Conservation (phyloP, 2,797 vertebrate genomes). For the Alexandromys oeconomus region DNA sequence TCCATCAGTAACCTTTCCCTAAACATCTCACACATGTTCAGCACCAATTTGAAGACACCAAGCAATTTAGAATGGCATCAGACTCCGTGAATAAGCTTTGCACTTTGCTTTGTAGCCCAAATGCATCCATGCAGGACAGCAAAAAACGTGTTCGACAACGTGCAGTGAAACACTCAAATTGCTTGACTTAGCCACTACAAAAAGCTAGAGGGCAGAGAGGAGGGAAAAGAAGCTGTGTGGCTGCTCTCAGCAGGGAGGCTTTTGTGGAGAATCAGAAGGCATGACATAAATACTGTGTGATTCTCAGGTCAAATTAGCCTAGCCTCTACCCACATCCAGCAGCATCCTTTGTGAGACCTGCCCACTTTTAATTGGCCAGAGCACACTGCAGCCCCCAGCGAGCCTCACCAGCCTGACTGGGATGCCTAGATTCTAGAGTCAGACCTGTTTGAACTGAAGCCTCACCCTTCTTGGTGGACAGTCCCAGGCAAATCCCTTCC, state of each 20-base stretch:
- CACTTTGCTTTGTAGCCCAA: constrained; percentile 18
- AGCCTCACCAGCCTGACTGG: background rate
- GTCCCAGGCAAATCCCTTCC: background rate
- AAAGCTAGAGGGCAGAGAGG: background rate
- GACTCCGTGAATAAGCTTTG: background rate
- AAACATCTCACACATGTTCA: background rate
- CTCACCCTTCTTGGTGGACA: background rate
- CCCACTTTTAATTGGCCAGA: background rate
- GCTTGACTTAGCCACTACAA: background rate
- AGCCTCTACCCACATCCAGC: background rate
- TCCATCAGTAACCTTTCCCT: background rate
- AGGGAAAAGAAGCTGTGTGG: background rate
- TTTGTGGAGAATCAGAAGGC: background rate
- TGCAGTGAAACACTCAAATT: background rate
- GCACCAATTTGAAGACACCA: background rate
- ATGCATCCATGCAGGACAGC: background rate
- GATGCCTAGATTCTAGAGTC: background rate
- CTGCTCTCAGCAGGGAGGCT: background rate
- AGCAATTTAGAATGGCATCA: background rate
- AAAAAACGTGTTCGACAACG: background rate
- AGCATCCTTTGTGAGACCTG: background rate
- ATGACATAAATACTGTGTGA: background rate
- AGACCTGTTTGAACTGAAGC: background rate
- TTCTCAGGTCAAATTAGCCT: background rate
- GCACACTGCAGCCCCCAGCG: too few relatives aligned